A percentile compares a stretch with the other conserved stretches of the same genome.
These are phyloP conservation scores for Amyelois transitella DNA, from an alignment of 1,140 invertebrate genomes.

Conservation along the genomic window DNA sequence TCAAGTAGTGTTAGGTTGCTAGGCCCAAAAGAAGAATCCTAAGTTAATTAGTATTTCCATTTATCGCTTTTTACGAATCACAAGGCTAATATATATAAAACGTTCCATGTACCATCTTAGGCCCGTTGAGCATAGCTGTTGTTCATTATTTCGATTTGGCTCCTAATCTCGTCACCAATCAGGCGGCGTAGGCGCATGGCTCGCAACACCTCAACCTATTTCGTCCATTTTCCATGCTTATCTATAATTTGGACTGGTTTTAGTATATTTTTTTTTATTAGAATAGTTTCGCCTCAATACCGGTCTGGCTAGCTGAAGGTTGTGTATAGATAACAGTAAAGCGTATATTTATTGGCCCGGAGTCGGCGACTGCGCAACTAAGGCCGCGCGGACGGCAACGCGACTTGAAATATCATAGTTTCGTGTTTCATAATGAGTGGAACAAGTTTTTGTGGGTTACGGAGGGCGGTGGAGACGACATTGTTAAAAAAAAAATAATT, in stretches of 20 bases:
- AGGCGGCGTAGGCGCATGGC: neutral
- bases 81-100: no score
- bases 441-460: constrained; percentile 61
- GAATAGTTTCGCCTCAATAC: constrained; percentile 69
- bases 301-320: constrained; percentile 63
- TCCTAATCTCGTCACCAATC: neutral
- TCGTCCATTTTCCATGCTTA: constrained; percentile 55
- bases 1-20: no score
- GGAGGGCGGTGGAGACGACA: constrained; percentile 36
- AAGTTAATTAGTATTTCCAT: no score
- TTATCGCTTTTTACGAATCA: no score
- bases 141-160: neutral
- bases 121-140: no score
- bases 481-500: constrained; percentile 14
- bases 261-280: constrained; percentile 68
- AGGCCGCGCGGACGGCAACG: constrained; percentile 43
- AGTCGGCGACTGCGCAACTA: constrained; percentile 47
- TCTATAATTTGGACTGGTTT: constrained; percentile 72
- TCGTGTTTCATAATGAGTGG: constrained; percentile 70
- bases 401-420: constrained; percentile 66
- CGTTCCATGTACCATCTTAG: no score
- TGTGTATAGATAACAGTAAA: constrained; percentile 72
- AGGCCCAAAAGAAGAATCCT: no score
- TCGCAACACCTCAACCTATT: neutral
- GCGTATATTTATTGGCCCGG: constrained; percentile 65